These are phyloP conservation scores for Syrrhaptes paradoxus DNA, from an alignment of 2,113 vertebrate genomes.

Conservation along the genomic window DNA sequence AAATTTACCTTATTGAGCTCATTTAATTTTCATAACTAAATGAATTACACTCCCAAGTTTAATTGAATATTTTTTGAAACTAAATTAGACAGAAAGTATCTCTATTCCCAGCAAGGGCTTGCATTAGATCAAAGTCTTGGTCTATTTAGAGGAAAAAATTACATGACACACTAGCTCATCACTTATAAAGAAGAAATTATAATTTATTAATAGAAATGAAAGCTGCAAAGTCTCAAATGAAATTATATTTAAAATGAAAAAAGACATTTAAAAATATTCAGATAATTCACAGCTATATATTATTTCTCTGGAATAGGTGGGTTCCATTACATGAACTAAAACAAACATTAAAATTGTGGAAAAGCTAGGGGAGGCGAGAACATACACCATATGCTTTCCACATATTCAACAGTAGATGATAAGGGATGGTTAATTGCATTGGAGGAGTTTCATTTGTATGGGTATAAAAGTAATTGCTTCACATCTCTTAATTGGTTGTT, in stretches of 20 bases:
- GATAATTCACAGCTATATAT: neutral
- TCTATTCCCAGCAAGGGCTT: neutral
- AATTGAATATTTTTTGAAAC: constrained; percentile 72
- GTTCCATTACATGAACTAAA: constrained; percentile 9
- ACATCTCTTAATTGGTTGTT: constrained; percentile 47
- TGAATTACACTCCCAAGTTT: constrained; percentile 65
- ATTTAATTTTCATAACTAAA: constrained; percentile 75
- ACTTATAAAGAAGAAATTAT: neutral
- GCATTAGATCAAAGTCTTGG: constrained; percentile 30
- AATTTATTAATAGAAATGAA: constrained; percentile 36
- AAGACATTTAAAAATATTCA: constrained; percentile 26
- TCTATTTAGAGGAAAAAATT: constrained; percentile 42
- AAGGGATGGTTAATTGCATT: constrained; percentile 48
- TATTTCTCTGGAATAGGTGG: constrained; percentile 26
- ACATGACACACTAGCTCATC: constrained; percentile 19
- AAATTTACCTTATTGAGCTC: constrained; percentile 55
- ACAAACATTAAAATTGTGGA: constrained; percentile 25
- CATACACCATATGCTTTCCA: neutral
- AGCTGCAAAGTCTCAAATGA: constrained; percentile 46
- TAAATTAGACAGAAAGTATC: constrained; percentile 50
- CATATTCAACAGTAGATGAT: constrained; percentile 50
- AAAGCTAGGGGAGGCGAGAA: neutral
- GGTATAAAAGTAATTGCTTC: constrained; percentile 58
- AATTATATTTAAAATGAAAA: constrained; percentile 48
- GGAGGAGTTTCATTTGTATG: constrained; percentile 54